Percentiles rank a stretch among this genome's conserved stretches.
phyloP scores from a whole-genome alignment of 2,797 vertebrate genomes.

The Scyliorhinus canicula region DNA sequence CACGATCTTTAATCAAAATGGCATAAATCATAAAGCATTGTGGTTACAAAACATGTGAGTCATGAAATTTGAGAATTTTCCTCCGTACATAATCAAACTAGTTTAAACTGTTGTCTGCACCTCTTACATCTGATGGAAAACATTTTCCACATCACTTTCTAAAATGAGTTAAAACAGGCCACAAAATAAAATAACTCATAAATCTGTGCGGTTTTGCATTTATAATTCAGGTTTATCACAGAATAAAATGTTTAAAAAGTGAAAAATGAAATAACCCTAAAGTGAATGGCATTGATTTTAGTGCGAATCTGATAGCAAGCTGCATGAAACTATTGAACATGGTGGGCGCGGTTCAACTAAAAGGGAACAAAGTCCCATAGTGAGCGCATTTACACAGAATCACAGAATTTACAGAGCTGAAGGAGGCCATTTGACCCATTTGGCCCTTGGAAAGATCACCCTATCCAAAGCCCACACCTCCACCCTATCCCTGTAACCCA shows the following conservation, averaged over 20 bases:
- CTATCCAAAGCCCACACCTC: no score
- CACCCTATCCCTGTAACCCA: no score
- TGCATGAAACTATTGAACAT: not conserved
- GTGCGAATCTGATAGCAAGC: not conserved
- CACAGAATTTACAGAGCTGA: no score
- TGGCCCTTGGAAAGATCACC: no score
- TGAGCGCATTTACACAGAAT: no score
- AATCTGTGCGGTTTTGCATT: not conserved
- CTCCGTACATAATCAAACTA: slow-evolving; percentile 5
- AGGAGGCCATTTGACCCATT: no score
- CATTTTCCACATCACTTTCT: slow-evolving; percentile 12
- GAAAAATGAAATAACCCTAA: not conserved
- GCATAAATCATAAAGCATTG: slow-evolving; percentile 17
- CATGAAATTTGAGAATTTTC: slow-evolving; percentile 12
- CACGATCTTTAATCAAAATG: slow-evolving; percentile 14
- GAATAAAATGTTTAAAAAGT: not conserved
- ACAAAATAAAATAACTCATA: not conserved
- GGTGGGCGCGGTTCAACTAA: no score
- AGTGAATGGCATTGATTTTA: not conserved
- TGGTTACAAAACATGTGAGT: not conserved
- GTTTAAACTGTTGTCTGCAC: slow-evolving; percentile 27
- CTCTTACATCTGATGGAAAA: slow-evolving; percentile 24
- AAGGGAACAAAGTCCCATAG: no score
- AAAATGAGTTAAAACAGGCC: slow-evolving; percentile 22
- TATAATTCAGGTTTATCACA: not conserved